Evolutionary conservation across 2,113 vertebrate genomes (phyloP), one percentile per base, ranked within the genome.

Genomic region (Amazona guildingii): DNA sequence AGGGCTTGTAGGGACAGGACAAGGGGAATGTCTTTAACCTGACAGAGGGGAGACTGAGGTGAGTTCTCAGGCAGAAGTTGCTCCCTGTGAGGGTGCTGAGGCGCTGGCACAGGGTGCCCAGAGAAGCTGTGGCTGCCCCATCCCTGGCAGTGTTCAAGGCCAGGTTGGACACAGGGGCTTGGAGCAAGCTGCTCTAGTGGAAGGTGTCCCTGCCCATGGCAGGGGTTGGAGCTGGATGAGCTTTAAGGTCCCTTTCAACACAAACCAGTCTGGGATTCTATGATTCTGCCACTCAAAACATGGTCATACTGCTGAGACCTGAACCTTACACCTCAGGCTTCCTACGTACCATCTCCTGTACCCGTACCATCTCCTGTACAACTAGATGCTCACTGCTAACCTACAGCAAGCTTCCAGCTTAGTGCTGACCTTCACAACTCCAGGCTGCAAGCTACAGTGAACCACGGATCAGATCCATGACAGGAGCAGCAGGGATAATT

Each of bases 391-490:
- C 37, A 64, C 16, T 70, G 51, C 86, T 33, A 48, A 67, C 43
- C 39, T 18, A 3, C 82, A 86, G 79, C 51, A 52, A 15, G n/a
- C 54, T 78, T 28, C 49, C 81, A 66, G 61, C 43, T 28, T 10
- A 19, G 49, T 5, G 52, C 77, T 44, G 46, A 31, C 17, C 68
- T 54, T 48, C 62, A 10, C 2, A 0, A 0, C 17, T 7, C 35
- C 70, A 68, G 52, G 46, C 66, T 59, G 46, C 20, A 48, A 75
- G 17, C 21, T 7, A 20, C 69, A 72, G 19, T 1, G 62, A 77
- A 28, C 16, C 78, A 16, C 0, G 0, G n/a, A 6, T 1, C 46
- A 46, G 77, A 33, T 2, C n/a, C 8, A 1, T 4, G 19, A 1
- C 27, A 68, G 76, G 21, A 90, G 86, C 80, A 54, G 81, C 41